Conservation (phyloP, 2,797 vertebrate species). For the Anas georgica region DNA sequence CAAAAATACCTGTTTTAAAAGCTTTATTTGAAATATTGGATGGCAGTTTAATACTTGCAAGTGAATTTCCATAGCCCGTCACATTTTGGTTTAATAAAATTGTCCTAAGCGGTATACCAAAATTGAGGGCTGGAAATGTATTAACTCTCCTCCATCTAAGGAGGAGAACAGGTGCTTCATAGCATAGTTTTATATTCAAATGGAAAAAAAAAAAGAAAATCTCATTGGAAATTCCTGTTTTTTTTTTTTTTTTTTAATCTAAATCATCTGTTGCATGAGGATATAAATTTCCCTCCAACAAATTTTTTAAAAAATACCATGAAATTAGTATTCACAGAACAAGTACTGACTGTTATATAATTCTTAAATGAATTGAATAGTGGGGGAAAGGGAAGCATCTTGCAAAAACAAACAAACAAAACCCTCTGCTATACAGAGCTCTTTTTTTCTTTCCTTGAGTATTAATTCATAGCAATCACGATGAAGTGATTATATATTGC, state of each 20-base stretch:
- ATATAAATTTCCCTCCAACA: background rate
- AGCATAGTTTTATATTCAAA: background rate
- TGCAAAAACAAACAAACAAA: background rate
- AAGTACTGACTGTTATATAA: background rate
- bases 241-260: background rate
- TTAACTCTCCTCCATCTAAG: background rate
- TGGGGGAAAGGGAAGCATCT: background rate
- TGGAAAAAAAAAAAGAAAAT: background rate
- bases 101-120: background rate
- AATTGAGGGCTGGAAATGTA: background rate
- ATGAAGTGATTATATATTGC: too few relatives aligned
- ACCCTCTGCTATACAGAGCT: background rate
- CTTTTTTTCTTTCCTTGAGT: background rate
- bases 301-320: background rate
- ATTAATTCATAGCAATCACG: background rate
- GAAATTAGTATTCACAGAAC: background rate
- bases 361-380: background rate
- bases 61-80: background rate
- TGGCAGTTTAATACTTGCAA: background rate
- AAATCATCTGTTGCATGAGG: background rate
- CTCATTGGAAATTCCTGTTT: background rate
- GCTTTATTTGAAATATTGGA: background rate
- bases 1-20: background rate
- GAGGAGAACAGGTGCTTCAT: background rate
- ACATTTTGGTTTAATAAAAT: background rate